Evolutionary conservation across 2,113 vertebrate genomes (phyloP), one percentile per base, ranked within the genome.

Genomic region (Trinectes maculatus): DNA sequence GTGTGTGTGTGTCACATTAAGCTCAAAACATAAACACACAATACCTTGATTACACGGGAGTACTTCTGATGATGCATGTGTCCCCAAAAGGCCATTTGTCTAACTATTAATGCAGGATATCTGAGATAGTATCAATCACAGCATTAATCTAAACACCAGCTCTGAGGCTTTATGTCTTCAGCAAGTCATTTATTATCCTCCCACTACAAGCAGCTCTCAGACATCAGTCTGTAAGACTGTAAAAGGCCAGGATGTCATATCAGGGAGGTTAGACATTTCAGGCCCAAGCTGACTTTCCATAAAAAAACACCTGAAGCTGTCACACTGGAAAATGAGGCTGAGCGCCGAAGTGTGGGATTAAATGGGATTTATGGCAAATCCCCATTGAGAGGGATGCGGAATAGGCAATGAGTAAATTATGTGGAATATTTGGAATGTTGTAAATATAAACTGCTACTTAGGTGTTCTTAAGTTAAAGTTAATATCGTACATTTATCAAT

Each of bases 141-240:
- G 26, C 47, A 77, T 77, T 53, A 77, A 83, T 86, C 62, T 49
- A 60, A 25, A 77, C 61, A 67, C 60, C 43, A 42, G 60, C 73
- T 62, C 64, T 10, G 26, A 55, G 70, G 65, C 51, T 86, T 66
- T 59, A 53, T 57, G 65, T 77, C 62, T 28, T 73, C 56, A 76
- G 33, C 71, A 84, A 68, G 54, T 68, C 29, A 65, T 80, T 74
- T 65, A 44, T 86, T 62, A 75, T 73, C 67, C 19, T 8, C 61
- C 34, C 36, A 51, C 76, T 67, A 40, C 25, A 64, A 60, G 61
- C 22, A 73, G 26, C 22, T 71, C 44, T 55, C 36, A 25, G n/a
- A n/a, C 60, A 52, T 56, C 18, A 57, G 36, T 66, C 40, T 31
- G 46, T 46, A 59, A 54, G 40, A 67, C 40, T 60, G 53, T 46